phyloP scores from a whole-genome alignment of 2,888 invertebrate genomes.

The Acronicta alni region DNA sequence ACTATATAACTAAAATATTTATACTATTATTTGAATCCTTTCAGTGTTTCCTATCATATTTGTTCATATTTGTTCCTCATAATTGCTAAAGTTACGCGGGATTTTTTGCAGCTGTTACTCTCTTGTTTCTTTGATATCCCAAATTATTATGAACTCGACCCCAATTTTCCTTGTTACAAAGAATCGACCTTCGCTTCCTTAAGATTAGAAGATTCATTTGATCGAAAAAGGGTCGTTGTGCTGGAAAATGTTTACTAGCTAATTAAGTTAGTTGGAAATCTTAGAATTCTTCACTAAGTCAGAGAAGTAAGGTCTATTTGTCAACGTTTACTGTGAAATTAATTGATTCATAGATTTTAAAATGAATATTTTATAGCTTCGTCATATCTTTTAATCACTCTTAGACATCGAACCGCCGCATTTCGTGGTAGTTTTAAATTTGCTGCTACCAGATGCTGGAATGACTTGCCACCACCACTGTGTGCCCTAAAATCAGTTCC shows the following conservation, averaged over 20 bases:
- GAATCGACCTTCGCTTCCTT: neutral
- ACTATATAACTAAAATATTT: too few species aligned
- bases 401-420: too few species aligned
- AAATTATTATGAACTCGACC: neutral
- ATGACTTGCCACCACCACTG: too few species aligned
- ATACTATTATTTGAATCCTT: too few species aligned
- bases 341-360: neutral
- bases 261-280: conserved; percentile 6
- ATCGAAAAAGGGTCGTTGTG: conserved; percentile 9
- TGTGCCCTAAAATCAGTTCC: too few species aligned
- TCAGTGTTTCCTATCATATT: too few species aligned
- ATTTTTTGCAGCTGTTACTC: conserved; percentile 16
- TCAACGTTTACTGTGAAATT: conserved; percentile 12
- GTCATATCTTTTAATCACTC: too few species aligned
- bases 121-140: conserved; percentile 2
- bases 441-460: too few species aligned
- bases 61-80: too few species aligned
- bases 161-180: conserved; percentile 5
- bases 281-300: conserved; percentile 16
- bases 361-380: too few species aligned
- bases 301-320: conserved; percentile 6
- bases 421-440: too few species aligned
- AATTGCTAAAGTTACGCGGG: conserved; percentile 1
- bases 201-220: conserved; percentile 1
- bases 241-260: conserved; percentile 1